Conservation (phyloP, 2,888 invertebrate species). For the Halocaridina rubra region DNA sequence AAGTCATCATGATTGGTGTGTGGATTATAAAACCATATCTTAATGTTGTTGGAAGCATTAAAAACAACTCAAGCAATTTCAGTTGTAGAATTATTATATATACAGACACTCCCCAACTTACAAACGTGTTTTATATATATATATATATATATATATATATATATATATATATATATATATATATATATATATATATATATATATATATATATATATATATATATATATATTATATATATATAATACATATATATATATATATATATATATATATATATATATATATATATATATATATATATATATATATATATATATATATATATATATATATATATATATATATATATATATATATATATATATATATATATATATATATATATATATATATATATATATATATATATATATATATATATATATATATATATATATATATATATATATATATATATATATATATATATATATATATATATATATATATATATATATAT, state of each 20-base stretch:
- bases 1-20: too few relatives aligned
- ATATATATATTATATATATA: not conserved
- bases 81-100: too few relatives aligned
- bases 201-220: not conserved
- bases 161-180: too few relatives aligned
- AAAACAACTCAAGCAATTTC: too few relatives aligned
- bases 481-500: not conserved
- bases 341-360: not conserved
- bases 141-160: too few relatives aligned
- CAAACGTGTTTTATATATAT: too few relatives aligned
- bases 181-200: not conserved
- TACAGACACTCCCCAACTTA: too few relatives aligned
- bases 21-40: too few relatives aligned
- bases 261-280: not conserved
- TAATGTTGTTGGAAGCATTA: too few relatives aligned
- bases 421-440: constrained; percentile 42
- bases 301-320: not conserved
- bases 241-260: not conserved
- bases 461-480: not conserved
- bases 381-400: constrained; percentile 24
- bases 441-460: constrained; percentile 32
- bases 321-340: not conserved
- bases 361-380: constrained; percentile 12
- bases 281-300: not conserved
- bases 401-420: constrained; percentile 42